Base-by-base conservation (phyloP, 2,113 vertebrate species). In the Tychaedon coryphoeus region DNA sequence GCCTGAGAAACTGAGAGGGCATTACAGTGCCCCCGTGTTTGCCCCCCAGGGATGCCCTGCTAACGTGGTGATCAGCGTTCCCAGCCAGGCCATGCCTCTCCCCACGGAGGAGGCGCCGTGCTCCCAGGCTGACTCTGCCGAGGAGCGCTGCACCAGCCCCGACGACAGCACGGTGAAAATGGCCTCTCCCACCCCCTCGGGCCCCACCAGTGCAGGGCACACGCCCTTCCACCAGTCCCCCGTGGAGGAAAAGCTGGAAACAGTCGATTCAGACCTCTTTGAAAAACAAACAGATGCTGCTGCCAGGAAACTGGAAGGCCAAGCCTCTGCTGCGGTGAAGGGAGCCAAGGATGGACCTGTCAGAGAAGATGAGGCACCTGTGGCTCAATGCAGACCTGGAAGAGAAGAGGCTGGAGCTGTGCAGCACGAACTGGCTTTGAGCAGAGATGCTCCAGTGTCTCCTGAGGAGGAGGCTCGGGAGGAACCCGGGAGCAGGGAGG, bases 91-190 rank as follows among this genome's bases (percentile, higher is more conserved):
- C 13, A 56, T 57, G 85, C 81, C 89, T 0, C 42, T 94, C 19
- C 51, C 85, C 10, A 8, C 93, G 42, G 94, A 95, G 54, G 97
- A 98, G 74, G 84, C 90, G 23, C 96, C 91, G 0, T 86, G 71
- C 56, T 91, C 97, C 64, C 96, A 95, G 36, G 79, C 50, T 70
- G 97, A 97, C 62, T 96, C 97, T 70, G 98, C 97, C 9, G 99
- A 99, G 56, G 99, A 99, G 19, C 98, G 99, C 84, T 99, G 99
- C 96, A 73, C 97, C 53, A 99, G 99, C 91, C 99, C 99, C 8
- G 99, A 99, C 6, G 99, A 99, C 50, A 99, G 99, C 95, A 99
- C 99, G 4, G 98, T 99, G 88, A 99, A 98, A 96, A 98, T 99
- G 98, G 98, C 99, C 22, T 99, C 99, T 66, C 99, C 99, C 43